Evolutionary conservation across 2,113 vertebrate species (phyloP).

Genomic region (Taurulus bubalis): DNA sequence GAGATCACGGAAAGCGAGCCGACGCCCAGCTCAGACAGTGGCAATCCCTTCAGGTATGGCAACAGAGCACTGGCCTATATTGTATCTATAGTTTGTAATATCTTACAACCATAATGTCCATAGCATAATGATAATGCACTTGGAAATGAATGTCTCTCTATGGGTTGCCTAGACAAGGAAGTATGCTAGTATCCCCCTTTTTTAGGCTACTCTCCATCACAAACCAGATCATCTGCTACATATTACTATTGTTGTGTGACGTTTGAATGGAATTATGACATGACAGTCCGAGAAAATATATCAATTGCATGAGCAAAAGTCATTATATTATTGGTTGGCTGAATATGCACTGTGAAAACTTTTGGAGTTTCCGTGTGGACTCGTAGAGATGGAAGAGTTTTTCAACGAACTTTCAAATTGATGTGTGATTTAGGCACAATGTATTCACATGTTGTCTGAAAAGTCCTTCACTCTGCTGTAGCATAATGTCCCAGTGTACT

Average conservation of each 20-base stretch:
- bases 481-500: not conserved
- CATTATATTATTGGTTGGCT: no score
- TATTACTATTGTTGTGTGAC: not conserved
- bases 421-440: not conserved
- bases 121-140: not conserved
- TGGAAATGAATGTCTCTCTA: not conserved
- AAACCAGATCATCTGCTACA: not conserved
- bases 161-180: not conserved
- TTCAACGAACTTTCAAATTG: no score
- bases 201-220: not conserved
- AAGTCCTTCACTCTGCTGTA: slow-evolving; percentile 8
- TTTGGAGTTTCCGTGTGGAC: no score
- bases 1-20: slow-evolving; percentile 13
- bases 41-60: slow-evolving; percentile 49
- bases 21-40: slow-evolving; percentile 25
- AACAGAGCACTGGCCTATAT: not conserved
- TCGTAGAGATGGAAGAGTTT: not conserved
- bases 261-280: no score
- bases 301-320: not conserved
- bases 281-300: not conserved
- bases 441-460: not conserved
- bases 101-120: not conserved
- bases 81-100: not conserved
- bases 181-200: not conserved
- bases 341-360: no score